Evolutionary conservation across 1,140 invertebrate genomes (phyloP).

Genomic region (Diorhabda elongata): DNA sequence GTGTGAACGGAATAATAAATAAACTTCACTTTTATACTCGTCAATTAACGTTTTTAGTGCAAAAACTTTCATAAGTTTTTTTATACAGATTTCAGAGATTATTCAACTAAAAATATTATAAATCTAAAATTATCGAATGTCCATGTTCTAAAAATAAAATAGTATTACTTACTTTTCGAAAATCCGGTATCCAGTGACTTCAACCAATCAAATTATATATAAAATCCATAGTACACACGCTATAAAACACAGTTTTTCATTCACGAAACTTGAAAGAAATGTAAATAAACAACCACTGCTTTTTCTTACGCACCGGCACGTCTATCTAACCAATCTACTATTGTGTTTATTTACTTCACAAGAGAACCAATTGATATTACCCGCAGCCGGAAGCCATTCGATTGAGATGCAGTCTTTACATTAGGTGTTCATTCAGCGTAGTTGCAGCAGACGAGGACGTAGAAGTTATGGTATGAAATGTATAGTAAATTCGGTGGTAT

Average conservation of each 20-base stretch:
- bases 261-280: neutral
- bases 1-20: too few species aligned
- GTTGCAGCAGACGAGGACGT: neutral
- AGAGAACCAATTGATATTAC: neutral
- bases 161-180: too few species aligned
- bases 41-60: too few species aligned
- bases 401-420: conserved; percentile 2
- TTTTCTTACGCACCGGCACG: neutral
- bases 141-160: too few species aligned
- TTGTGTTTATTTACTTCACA: neutral
- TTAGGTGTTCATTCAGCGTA: neutral
- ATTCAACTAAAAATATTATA: too few species aligned
- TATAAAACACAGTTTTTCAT: neutral
- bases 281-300: neutral
- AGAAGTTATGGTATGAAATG: neutral
- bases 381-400: neutral
- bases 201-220: neutral
- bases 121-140: too few species aligned
- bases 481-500: neutral
- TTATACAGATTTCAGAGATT: too few species aligned
- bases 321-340: neutral
- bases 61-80: too few species aligned
- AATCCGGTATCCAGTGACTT: too few species aligned
- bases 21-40: too few species aligned
- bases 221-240: neutral